These are phyloP conservation scores for Mellilla xanthometata DNA, from an alignment of 2,888 invertebrate genomes.

Conservation along the genomic window DNA sequence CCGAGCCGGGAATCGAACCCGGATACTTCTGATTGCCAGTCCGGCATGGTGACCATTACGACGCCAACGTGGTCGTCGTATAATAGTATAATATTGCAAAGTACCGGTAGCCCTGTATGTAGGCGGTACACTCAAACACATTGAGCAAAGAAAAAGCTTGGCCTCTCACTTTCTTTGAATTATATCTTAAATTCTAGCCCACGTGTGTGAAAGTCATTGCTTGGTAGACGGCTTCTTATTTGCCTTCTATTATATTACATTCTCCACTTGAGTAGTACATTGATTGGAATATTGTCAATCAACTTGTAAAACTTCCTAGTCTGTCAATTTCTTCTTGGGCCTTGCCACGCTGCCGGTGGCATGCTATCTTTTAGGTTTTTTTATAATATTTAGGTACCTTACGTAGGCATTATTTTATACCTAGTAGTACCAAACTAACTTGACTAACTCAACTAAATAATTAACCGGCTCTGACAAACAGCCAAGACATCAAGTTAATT, in stretches of 20 bases:
- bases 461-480: slow-evolving; percentile 12
- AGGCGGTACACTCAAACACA: slow-evolving; percentile 48
- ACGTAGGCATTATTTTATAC: too few relatives aligned
- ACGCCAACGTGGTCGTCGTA: too few relatives aligned
- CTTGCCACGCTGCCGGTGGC: too few relatives aligned
- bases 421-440: too few relatives aligned
- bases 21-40: too few relatives aligned
- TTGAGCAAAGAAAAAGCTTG: slow-evolving; percentile 69
- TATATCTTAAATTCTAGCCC: slow-evolving; percentile 55
- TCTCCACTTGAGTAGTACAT: slow-evolving; percentile 38
- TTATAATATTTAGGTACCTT: too few relatives aligned
- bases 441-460: not conserved
- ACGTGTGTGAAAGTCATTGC: slow-evolving; percentile 68
- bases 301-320: slow-evolving; percentile 35
- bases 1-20: too few relatives aligned
- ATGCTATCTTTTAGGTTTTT: too few relatives aligned
- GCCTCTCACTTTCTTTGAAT: slow-evolving; percentile 74
- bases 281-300: slow-evolving; percentile 50
- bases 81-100: too few relatives aligned
- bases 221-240: slow-evolving; percentile 45
- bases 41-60: too few relatives aligned
- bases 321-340: too few relatives aligned
- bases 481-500: slow-evolving; percentile 15
- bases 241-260: slow-evolving; percentile 47
- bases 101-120: not conserved